Percentiles rank a stretch among this genome's conserved stretches.
phyloP scores from a whole-genome alignment of 2,113 vertebrate species.

The Melanerpes formicivorus region DNA sequence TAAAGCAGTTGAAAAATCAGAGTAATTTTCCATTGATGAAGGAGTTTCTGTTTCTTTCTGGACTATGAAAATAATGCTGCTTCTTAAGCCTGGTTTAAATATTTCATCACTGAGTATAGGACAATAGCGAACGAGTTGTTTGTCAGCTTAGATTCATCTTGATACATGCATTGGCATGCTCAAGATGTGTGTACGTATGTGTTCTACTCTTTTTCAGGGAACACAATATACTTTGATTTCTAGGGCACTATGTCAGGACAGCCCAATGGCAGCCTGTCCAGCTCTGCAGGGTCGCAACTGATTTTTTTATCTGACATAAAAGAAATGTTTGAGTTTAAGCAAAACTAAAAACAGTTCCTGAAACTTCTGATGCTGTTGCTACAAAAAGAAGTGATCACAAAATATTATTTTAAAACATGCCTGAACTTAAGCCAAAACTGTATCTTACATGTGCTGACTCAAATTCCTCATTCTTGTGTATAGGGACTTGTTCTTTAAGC shows the following conservation, averaged over 20 bases:
- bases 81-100: neutral
- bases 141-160: neutral
- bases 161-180: neutral
- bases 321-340: neutral
- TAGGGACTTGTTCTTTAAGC: neutral
- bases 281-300: neutral
- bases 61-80: neutral
- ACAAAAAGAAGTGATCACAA: neutral
- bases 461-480: neutral
- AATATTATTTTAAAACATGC: neutral
- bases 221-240: neutral
- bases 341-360: neutral
- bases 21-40: neutral
- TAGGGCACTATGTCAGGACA: neutral
- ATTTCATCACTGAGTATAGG: neutral
- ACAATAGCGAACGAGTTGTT: neutral
- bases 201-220: neutral
- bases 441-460: neutral
- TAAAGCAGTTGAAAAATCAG: neutral
- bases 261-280: neutral
- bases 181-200: neutral
- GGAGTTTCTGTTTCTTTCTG: neutral
- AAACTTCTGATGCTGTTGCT: neutral
- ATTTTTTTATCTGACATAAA: neutral
- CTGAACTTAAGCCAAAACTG: neutral